A percentile compares a stretch with the other conserved stretches of the same genome.
Evolutionary conservation across 1,140 invertebrate species (phyloP).

Genomic region (Orussus abietinus): DNA sequence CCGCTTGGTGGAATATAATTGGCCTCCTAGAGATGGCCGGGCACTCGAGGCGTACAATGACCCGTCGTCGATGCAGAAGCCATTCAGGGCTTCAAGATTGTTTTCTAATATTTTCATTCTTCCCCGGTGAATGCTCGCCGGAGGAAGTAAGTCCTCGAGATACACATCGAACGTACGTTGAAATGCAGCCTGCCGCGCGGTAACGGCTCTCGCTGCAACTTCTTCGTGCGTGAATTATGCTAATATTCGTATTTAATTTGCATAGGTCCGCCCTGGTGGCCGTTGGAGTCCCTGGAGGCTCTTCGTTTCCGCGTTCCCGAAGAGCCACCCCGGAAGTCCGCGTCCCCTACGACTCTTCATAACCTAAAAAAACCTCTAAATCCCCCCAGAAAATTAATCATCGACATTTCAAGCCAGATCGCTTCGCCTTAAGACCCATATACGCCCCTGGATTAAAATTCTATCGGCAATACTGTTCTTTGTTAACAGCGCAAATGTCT

Average conservation of each 20-base stretch:
- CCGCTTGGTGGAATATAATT: slow-evolving; percentile 30
- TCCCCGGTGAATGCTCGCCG: slow-evolving; percentile 32
- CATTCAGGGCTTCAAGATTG: slow-evolving; percentile 35
- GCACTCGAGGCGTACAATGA: slow-evolving; percentile 36
- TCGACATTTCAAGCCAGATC: too few species aligned
- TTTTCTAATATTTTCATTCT: slow-evolving; percentile 42
- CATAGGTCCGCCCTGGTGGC: slow-evolving; percentile 18
- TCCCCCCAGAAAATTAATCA: too few species aligned
- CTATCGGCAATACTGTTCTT: too few species aligned
- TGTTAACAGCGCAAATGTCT: too few species aligned
- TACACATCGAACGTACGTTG: slow-evolving; percentile 33
- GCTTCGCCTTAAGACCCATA: too few species aligned
- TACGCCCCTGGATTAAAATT: too few species aligned
- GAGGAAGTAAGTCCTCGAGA: slow-evolving; percentile 39
- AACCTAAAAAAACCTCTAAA: too few species aligned
- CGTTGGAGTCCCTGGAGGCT: slow-evolving; percentile 11
- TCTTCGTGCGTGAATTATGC: slow-evolving; percentile 34
- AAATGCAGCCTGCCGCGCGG: slow-evolving; percentile 21
- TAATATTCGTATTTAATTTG: slow-evolving; percentile 32
- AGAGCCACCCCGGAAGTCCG: too few species aligned
- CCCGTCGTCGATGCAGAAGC: slow-evolving; percentile 27
- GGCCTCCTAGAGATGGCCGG: slow-evolving; percentile 22
- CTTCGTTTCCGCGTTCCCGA: slow-evolving; percentile 12
- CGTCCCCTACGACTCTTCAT: not conserved
- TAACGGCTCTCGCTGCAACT: slow-evolving; percentile 31